These are phyloP conservation scores for Characodon lateralis DNA, from an alignment of 2,797 vertebrate genomes.

Conservation along the genomic window DNA sequence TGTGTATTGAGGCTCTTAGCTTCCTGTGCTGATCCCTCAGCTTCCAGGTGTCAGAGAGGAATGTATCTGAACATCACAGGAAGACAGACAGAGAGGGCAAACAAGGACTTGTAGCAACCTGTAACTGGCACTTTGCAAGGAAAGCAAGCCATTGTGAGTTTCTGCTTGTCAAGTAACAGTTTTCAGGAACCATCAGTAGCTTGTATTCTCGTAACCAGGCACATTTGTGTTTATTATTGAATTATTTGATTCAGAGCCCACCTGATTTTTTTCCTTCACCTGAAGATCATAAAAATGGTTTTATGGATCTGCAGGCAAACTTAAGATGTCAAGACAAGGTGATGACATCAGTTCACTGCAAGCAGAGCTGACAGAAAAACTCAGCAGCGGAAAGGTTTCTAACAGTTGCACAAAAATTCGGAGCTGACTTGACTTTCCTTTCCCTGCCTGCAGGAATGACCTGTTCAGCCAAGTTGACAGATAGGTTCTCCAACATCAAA, in stretches of 20 bases:
- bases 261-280: background rate
- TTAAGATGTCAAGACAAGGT: conserved; percentile 20
- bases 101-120: conserved; percentile 64
- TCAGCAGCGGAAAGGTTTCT: conserved; percentile 39
- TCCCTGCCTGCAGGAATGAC: conserved; percentile 46
- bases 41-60: conserved; percentile 73
- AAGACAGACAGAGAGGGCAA: conserved; percentile 34
- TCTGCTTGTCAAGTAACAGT: conserved; percentile 13
- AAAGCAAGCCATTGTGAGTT: conserved; percentile 16
- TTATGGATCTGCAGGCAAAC: background rate
- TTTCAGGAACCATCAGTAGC: conserved; percentile 19
- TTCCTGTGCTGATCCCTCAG: conserved; percentile 65
- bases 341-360: conserved; percentile 45
- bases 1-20: conserved; percentile 52
- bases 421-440: conserved; percentile 45
- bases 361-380: conserved; percentile 30
- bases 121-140: conserved; percentile 24
- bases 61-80: conserved; percentile 56
- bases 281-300: background rate
- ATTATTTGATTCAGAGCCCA: background rate
- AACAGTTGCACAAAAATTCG: conserved; percentile 42
- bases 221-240: background rate
- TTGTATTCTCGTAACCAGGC: background rate
- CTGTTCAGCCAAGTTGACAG: background rate
- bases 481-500: conserved; percentile 17